Evolutionary conservation across 1,140 invertebrate species (phyloP).

Genomic region (Drosophila pseudoobscura): DNA sequence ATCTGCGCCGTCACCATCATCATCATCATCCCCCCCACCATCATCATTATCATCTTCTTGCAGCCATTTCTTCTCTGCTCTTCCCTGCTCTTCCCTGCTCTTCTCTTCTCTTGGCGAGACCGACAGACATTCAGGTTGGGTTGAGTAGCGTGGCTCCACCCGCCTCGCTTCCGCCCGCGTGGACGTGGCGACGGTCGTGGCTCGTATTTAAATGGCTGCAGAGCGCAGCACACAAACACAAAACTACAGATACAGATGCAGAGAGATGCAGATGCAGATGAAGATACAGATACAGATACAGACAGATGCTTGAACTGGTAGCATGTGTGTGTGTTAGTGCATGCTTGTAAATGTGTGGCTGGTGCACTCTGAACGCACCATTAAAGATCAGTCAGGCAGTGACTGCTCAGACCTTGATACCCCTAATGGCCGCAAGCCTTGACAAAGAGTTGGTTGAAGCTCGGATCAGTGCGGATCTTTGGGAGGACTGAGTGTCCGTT

Average conservation of each 20-base stretch:
- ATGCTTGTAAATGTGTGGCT: conserved; percentile 3
- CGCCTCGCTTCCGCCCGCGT: conserved; percentile 26
- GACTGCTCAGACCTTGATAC: conserved; percentile 53
- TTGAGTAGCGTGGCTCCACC: conserved; percentile 38
- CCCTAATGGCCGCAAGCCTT: conserved; percentile 5
- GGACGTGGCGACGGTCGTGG: conserved; percentile 20
- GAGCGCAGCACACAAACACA: conserved; percentile 13
- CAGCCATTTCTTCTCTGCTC: conserved; percentile 54
- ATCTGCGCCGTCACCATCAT: conserved; percentile 75
- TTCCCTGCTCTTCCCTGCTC: neutral
- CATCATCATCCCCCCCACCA: conserved; percentile 37
- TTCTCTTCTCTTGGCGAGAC: conserved; percentile 3
- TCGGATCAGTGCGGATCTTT: neutral
- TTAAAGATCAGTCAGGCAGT: conserved; percentile 57
- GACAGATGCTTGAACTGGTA: neutral
- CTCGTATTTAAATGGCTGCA: conserved; percentile 64
- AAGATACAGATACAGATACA: conserved; percentile 11
- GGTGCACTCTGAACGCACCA: conserved; percentile 53
- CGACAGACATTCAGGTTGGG: conserved; percentile 12
- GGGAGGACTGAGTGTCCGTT: neutral
- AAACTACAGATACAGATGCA: neutral
- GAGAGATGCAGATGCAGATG: conserved; percentile 8
- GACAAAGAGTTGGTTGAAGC: no score
- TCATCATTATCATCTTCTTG: conserved; percentile 53
- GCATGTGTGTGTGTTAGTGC: conserved; percentile 1